Evolutionary conservation across 2,797 vertebrate genomes (phyloP), one percentile per base, ranked within the genome.

Genomic region (Limnodromus scolopaceus): DNA sequence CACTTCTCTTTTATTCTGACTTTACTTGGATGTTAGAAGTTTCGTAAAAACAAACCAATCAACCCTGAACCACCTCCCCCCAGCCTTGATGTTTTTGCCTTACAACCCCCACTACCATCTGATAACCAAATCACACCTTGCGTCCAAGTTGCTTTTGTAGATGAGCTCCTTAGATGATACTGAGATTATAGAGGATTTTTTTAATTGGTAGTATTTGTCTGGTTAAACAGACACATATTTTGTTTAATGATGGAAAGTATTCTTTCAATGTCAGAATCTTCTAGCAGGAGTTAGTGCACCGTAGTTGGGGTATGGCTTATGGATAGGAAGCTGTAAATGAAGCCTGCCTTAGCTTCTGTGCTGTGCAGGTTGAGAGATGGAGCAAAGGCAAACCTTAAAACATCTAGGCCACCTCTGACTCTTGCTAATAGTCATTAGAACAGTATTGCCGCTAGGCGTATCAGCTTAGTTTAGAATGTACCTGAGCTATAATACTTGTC

Each of bases 241-340:
- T 55, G 4, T 34, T 64, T 76, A 46, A 28, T 64, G 30, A 27
- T 30, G 15, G 10, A 38, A 91, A 64, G 28, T 43, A 9, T 66
- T 71, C n/a, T 61, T 74, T 79, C 22, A 36, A 1, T 60, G n/a
- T 46, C 39, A 36, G 51, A 53, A 19, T 63, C 17, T 79, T 38
- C 39, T 30, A 38, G 30, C 13, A 30, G 77, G 36, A 48, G 16
- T 46, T 74, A 51, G 41, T 0, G 0, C 1, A 4, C 16, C 0
- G 1, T 54, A 46, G 16, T 10, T 86, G 39, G 9, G 27, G 23
- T 24, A 38, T 16, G 16, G 23, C 16, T 77, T 64, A 13, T 12
- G 30, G 12, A 23, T 53, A 65, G 45, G 46, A 85, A 68, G 28
- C 72, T 65, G 53, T 86, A 32, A 58, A 38, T 30, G 25, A 63